Evolutionary conservation across 2,797 vertebrate genomes (phyloP), one percentile per base, ranked within the genome.

Genomic region (Morus bassanus): DNA sequence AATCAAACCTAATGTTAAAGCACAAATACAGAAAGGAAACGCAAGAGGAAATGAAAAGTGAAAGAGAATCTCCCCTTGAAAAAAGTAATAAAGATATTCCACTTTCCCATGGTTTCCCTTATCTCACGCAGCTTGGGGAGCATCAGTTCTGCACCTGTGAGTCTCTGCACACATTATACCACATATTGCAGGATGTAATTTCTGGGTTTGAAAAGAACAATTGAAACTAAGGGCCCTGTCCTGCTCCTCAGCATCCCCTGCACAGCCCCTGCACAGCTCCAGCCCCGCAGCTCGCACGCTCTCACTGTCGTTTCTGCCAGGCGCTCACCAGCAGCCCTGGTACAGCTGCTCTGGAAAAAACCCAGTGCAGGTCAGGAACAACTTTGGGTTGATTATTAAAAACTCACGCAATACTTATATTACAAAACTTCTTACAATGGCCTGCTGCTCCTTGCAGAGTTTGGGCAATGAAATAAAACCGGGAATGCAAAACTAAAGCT

Each of bases 1-100:
- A 91, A 88, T 92, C 37, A 64, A 81, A 91, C 39, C n/a, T 81
- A 65, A 78, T 39, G 83, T 79, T 87, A 95, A 96, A 93, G 65
- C 56, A 94, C 82, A 93, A 91, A 90, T 81, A 48, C 50, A 92
- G 81, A 89, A 94, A 82, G 70, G 56, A 96, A 97, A 90, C 53
- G 6, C 53, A 69, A 75, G 15, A 80, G 90, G 88, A 95, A 94
- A 92, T 89, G 73, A 95, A 95, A 97, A 92, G 48, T 43, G 74
- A 78, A 76, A 78, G 92, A 85, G 35, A 31, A 11, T 43, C 63
- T 85, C 63, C 67, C 45, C 51, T 90, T 87, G 53, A 50, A 90
- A 79, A 95, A 95, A 75, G 77, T 60, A 93, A 91, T 65, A 69
- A 91, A 65, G 57, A 94, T 89, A 94, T 94, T 84, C 78, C 50